Evolutionary conservation across 2,113 vertebrate species (phyloP), one percentile per base, ranked within the genome.

Genomic region (Nansenia antarctica): DNA sequence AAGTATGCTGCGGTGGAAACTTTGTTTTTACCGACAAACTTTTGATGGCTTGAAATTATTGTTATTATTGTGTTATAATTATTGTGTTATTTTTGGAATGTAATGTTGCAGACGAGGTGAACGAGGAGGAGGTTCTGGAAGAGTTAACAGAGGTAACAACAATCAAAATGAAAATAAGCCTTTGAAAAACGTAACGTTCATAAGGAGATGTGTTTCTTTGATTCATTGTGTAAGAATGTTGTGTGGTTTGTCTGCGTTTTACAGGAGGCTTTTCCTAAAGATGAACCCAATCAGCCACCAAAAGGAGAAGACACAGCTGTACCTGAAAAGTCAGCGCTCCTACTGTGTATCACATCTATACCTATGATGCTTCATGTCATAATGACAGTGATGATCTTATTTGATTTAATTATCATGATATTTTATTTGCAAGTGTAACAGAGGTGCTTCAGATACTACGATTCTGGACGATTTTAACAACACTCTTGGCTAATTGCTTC

Each of bases 131-230:
- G 34, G 94, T 94, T 31, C 77, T 95, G 70, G 94, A 86, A 74
- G 94, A 94, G 69, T 94, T 93, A 75, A 92, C 93, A 3, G 94
- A 95, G 92, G 94, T 94, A n/a, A n/a, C n/a, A n/a, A n/a, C n/a
- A n/a, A n/a, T n/a, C n/a, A n/a, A n/a, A n/a, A n/a, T n/a, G n/a
- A n/a, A n/a, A n/a, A n/a, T n/a, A 67, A 59, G 27, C 15, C 6
- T 58, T 26, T 31, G 15, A 31, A 24, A 55, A 4, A 31, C 35
- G 72, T 54, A 22, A 15, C 59, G 4, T 15, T 49, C 8, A 45
- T 30, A 29, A 22, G 59, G 3, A 53, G 12, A 29, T 60, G 24
- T 64, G 26, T 31, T 30, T 14, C 18, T 7, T 1, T 63, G n/a
- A n/a, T 47, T n/a, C 3, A 47, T 12, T 49, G 12, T 47, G 18